Percentiles rank a stretch among this genome's conserved stretches.
phyloP scores from a whole-genome alignment of 1,140 invertebrate species.

The Gyrodactylus salaris region DNA sequence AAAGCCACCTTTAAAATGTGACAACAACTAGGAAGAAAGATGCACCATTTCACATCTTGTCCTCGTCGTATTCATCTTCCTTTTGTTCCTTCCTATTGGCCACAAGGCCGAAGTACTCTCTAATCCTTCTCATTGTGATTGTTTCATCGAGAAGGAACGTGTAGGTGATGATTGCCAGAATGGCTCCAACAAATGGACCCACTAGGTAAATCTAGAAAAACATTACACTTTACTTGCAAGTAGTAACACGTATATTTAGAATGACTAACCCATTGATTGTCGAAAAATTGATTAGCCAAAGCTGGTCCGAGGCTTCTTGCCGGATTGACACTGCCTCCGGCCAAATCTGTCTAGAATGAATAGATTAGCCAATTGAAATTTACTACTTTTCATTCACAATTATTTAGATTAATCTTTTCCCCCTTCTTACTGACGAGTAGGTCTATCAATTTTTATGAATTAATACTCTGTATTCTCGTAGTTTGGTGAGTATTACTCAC shows the following conservation, averaged over 20 bases:
- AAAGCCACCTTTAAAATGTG: no score
- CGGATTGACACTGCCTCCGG: constrained; percentile 2
- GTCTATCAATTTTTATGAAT: no score
- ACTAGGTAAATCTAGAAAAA: neutral
- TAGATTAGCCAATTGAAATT: no score
- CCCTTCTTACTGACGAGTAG: no score
- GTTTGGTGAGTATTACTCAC: no score
- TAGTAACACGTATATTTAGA: neutral
- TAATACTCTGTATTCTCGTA: no score
- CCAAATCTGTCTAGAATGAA: neutral
- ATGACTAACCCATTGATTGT: neutral
- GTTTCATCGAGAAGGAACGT: neutral
- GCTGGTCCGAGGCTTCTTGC: constrained; percentile 1
- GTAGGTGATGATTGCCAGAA: neutral
- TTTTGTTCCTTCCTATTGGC: no score
- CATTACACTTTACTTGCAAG: neutral
- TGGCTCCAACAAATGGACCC: neutral
- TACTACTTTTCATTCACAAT: no score
- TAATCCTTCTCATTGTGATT: neutral
- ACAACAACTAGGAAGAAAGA: no score
- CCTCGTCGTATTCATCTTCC: no score
- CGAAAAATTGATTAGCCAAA: neutral
- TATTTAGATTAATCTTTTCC: no score
- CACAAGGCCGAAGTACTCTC: neutral
- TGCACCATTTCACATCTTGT: no score